Base-by-base conservation (phyloP, 2,113 vertebrate genomes). In the Nestor notabilis region DNA sequence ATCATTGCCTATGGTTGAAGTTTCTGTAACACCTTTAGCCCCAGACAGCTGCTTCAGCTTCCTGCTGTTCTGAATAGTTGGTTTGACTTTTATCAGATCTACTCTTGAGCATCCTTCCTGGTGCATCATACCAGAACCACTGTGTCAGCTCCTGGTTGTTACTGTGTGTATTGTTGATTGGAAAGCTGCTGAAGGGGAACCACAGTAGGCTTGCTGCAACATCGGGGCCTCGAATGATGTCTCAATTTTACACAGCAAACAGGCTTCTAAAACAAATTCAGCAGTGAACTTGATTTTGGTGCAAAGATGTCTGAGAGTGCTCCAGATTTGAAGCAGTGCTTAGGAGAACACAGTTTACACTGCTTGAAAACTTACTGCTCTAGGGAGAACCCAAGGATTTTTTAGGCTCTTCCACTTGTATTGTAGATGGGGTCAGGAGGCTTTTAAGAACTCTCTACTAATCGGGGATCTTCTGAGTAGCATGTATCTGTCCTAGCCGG, bases 1-100 rank as follows among this genome's bases (percentile, higher is more conserved):
- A 31, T 47, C 43, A 2, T 43, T 81, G 20, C 1, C 0, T 10
- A 1, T 3, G 0, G 7, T 23, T 47, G 43, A 11, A 0, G 0
- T 61, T 83, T 35, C 63, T 49, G 0, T 44, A 52, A 31, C 17
- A 20, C 29, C 27, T 76, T 64, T 33, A 90, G 70, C 41, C 10
- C 35, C 43, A 24, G 13, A 39, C 7, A 82, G 1, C 44, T n/a
- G 15, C 72, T 35, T 55, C 20, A 52, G 44, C 52, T 52, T 43
- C 21, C 35, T 56, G 39, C 37, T 71, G 11, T 50, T 81, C 35
- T 29, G 50, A 37, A 31, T 3, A 28, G 10, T 31, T 63, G 46
- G 17, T 24, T 52, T 50, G 10, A 24, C 27, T 78, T 60, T 47
- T 15, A 27, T 82, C 47, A 52, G 46, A 2, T 39, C 43, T 49